phyloP scores from a whole-genome alignment of 2,113 vertebrate genomes.

The Empidonax alnorum region DNA sequence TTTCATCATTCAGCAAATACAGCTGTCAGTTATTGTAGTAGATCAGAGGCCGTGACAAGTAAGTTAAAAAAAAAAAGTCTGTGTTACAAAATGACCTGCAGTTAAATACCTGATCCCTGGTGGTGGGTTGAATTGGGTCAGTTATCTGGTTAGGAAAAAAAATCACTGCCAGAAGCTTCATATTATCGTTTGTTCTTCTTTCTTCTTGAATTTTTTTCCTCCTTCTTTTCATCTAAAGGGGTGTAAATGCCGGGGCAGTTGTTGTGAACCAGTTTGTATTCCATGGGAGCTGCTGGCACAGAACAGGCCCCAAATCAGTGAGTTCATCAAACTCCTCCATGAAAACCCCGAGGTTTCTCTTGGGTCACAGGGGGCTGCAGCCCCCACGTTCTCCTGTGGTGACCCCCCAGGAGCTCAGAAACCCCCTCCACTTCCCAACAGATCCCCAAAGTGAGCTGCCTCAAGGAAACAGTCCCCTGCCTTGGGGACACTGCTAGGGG shows the following conservation, averaged over 20 bases:
- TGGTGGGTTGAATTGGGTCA: neutral
- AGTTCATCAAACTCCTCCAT: neutral
- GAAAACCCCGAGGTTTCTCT: neutral
- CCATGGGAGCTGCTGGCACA: neutral
- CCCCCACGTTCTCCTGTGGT: rapidly evolving
- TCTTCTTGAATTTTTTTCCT: neutral
- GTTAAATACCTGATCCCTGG: neutral
- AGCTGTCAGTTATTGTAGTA: neutral
- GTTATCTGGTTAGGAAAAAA: neutral
- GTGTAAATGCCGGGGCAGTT: neutral
- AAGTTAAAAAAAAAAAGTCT: neutral
- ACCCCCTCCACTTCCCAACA: neutral
- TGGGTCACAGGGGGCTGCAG: neutral
- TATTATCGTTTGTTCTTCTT: neutral
- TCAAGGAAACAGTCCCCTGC: neutral
- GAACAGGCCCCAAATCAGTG: neutral
- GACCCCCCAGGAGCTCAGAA: neutral
- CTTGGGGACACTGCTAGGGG: neutral
- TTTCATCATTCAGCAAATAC: neutral
- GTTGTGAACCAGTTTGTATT: neutral
- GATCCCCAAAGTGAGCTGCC: neutral
- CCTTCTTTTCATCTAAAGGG: neutral
- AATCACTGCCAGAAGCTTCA: neutral
- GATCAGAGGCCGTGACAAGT: neutral
- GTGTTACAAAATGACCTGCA: neutral